These are phyloP conservation scores for Himalopsyche kuldschensis DNA, from an alignment of 2,888 invertebrate genomes.

Conservation along the genomic window DNA sequence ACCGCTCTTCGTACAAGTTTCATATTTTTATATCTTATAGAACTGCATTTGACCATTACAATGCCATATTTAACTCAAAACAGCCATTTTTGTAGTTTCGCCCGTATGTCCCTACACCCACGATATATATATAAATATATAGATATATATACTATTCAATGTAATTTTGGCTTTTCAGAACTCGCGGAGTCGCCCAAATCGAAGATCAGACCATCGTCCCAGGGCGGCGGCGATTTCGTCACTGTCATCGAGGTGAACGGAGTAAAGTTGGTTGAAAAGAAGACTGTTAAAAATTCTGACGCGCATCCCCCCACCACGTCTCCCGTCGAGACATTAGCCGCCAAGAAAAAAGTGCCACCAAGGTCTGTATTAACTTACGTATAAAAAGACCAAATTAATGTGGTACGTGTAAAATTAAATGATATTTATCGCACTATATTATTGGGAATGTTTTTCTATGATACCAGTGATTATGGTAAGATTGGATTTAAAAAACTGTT, in stretches of 20 bases:
- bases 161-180: conserved; percentile 12
- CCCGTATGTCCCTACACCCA: no score
- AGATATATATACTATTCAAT: no score
- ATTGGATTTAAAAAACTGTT: no score
- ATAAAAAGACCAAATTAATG: no score
- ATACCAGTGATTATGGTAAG: neutral
- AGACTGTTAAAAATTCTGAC: conserved; percentile 54
- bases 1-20: no score
- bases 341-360: conserved; percentile 68
- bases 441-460: neutral
- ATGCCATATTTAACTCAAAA: no score
- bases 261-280: conserved; percentile 59
- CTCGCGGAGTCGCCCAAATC: conserved; percentile 17
- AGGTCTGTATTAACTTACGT: conserved; percentile 53
- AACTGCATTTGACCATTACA: no score
- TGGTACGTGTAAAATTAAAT: no score
- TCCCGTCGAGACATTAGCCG: conserved; percentile 59
- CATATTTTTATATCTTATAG: no score
- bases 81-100: no score
- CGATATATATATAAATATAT: no score
- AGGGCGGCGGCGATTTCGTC: conserved; percentile 68
- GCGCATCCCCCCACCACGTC: conserved; percentile 49
- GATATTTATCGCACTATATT: neutral
- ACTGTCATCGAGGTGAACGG: conserved; percentile 90
- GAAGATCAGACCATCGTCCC: conserved; percentile 50